These are phyloP conservation scores for Papilio polyxenes DNA, from an alignment of 1,140 invertebrate genomes.

Conservation along the genomic window DNA sequence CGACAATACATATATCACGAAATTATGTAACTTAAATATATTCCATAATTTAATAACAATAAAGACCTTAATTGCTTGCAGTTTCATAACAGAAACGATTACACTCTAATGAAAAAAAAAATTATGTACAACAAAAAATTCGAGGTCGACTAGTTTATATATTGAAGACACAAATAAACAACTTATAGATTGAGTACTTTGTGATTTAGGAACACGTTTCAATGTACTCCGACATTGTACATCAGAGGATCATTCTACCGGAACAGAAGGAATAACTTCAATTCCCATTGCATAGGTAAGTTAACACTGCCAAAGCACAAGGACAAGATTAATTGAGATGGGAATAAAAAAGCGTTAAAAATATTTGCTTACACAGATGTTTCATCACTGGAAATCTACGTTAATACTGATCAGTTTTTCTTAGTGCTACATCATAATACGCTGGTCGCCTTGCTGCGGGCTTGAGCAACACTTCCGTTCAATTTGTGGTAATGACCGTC, in stretches of 20 bases:
- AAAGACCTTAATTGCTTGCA: background rate
- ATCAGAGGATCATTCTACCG: background rate
- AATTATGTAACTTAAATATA: background rate
- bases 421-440: background rate
- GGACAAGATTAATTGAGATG: too few species aligned
- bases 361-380: background rate
- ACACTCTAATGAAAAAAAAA: background rate
- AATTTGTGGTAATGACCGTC: slow-evolving; percentile 8
- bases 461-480: slow-evolving; percentile 6
- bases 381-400: background rate
- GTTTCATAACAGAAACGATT: background rate
- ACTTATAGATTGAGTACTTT: background rate
- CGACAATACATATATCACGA: background rate
- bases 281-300: too few species aligned
- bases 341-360: too few species aligned
- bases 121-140: background rate
- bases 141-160: slow-evolving; percentile 15
- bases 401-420: background rate
- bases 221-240: background rate
- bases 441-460: background rate
- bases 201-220: background rate
- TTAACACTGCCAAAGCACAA: too few species aligned
- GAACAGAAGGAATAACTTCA: too few species aligned
- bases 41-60: background rate
- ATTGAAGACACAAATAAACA: background rate